Evolutionary conservation across 2,797 vertebrate species (phyloP), one percentile per base, ranked within the genome.

Genomic region (Leptoclinus maculatus): DNA sequence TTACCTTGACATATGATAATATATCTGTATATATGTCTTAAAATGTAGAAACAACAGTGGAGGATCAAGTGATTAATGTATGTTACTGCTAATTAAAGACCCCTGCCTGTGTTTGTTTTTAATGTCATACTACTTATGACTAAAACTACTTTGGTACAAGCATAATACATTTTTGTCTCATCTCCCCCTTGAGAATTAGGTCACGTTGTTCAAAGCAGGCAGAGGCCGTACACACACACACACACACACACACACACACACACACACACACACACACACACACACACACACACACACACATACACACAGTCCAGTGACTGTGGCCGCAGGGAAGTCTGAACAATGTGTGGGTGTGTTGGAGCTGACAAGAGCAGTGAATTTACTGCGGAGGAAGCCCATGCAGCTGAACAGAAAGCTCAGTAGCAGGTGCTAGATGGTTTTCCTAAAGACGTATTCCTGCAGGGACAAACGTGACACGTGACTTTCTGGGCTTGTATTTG

Each of bases 351-450:
- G 78, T 71, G 82, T 78, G 80, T 71, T 72, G 62, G 21, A 43
- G 16, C 58, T 72, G 83, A 82, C 84, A 68, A 68, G 49, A 71
- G 65, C 23, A 2, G 21, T 66, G 77, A n/a, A 83, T 88, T 76
- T 78, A 82, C 73, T 76, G 80, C 74, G 29, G 75, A 53, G 5
- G 21, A 75, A 1, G 29, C 65, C 41, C 53, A n/a, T 78, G 67
- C 69, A 58, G 66, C 79, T 76, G 67, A 78, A 69, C 29, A 16
- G 53, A 78, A 51, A 73, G 32, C 74, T 82, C 65, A 69, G 82
- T 2, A 71, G 83, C 82, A 88, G 84, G 81, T 87, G 79, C 58
- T 69, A 11, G 43, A 78, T 45, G 23, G 39, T 54, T 84, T 74
- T 68, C 45, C 45, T 59, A 23, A 27, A 62, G 39, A 78, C 56